Evolutionary conservation across 2,888 invertebrate species (phyloP).

Genomic region (Agonopterix heracliana): DNA sequence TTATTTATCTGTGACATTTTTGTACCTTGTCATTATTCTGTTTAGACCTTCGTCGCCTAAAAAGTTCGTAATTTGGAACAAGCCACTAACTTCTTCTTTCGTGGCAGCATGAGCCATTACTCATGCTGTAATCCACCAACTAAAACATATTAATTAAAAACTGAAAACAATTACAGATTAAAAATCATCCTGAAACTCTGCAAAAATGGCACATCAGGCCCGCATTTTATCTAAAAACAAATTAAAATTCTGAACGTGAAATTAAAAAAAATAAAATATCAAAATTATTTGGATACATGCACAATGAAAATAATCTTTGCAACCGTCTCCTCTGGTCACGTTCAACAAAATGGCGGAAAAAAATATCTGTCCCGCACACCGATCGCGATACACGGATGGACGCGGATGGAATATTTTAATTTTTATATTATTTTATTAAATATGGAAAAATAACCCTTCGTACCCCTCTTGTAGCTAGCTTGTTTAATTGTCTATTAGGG

Average conservation of each 20-base stretch:
- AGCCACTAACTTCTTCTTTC: too few species aligned
- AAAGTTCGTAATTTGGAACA: too few species aligned
- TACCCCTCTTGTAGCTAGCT: not conserved
- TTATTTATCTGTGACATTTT: too few species aligned
- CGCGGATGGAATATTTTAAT: conserved; percentile 67
- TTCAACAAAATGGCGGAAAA: conserved; percentile 52
- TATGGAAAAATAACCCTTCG: conserved; percentile 38
- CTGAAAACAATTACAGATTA: too few species aligned
- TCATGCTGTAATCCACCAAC: too few species aligned
- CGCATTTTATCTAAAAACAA: not conserved
- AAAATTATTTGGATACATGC: conserved; percentile 60
- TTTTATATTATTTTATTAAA: conserved; percentile 62
- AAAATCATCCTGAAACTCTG: too few species aligned
- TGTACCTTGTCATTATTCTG: too few species aligned
- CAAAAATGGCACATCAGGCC: too few species aligned
- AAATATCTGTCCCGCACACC: conserved; percentile 60
- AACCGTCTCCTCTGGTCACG: conserved; percentile 58
- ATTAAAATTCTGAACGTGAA: conserved; percentile 46
- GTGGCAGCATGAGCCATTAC: too few species aligned
- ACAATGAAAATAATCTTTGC: conserved; percentile 50
- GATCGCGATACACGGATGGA: conserved; percentile 67
- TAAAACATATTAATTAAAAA: too few species aligned
- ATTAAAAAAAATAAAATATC: conserved; percentile 35
- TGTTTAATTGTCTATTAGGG: not conserved
- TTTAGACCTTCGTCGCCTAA: too few species aligned